Conservation (phyloP, 1,140 invertebrate genomes). For the Bathynomus jamesi region DNA sequence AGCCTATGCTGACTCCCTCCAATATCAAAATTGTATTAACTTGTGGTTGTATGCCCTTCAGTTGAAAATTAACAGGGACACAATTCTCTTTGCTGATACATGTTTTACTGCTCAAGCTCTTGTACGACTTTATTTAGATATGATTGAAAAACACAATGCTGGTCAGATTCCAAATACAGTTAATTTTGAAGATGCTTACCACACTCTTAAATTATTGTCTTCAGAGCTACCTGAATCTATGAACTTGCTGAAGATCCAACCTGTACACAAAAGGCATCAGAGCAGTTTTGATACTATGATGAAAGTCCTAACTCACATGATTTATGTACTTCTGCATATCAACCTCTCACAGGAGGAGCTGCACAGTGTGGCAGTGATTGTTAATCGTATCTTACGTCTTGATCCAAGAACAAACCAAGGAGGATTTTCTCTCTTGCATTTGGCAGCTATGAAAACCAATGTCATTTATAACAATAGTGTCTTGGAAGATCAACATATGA, state of each 20-base stretch:
- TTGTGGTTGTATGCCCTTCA: conserved; percentile 72
- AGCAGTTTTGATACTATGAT: conserved; percentile 62
- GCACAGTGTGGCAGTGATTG: conserved; percentile 22
- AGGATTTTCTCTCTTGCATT: conserved; percentile 69
- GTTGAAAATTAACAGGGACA: conserved; percentile 67
- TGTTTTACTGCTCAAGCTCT: conserved; percentile 64
- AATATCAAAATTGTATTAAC: conserved; percentile 75
- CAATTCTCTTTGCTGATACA: conserved; percentile 60
- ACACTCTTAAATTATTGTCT: conserved; percentile 59
- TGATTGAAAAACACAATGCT: conserved; percentile 56
- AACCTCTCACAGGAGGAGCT: conserved; percentile 47
- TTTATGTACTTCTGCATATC: conserved; percentile 63
- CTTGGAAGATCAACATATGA: conserved; percentile 48
- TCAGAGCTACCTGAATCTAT: conserved; percentile 53
- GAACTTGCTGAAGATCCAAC: conserved; percentile 54
- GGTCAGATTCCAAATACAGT: conserved; percentile 51
- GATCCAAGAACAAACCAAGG: conserved; percentile 48
- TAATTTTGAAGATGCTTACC: conserved; percentile 60
- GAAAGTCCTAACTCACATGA: conserved; percentile 66
- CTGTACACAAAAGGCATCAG: conserved; percentile 65
- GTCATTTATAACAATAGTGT: conserved; percentile 69
- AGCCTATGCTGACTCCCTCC: conserved; percentile 72
- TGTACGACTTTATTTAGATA: conserved; percentile 63
- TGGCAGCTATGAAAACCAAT: conserved; percentile 68
- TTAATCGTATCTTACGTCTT: conserved; percentile 39